Evolutionary conservation across 1,140 invertebrate species (phyloP).

Genomic region (Trachymyrmex septentrionalis): DNA sequence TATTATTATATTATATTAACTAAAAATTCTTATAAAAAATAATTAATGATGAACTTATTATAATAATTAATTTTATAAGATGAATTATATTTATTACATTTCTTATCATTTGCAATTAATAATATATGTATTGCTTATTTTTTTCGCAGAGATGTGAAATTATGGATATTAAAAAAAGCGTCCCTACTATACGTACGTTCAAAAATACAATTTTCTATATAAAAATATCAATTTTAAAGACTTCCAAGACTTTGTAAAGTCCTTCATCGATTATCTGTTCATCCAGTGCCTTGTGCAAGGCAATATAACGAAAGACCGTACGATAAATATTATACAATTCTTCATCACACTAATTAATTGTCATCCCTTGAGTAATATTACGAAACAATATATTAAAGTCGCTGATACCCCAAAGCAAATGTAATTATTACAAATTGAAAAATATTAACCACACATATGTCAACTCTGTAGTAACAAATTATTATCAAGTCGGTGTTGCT

Average conservation of each 20-base stretch:
- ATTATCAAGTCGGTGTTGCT: conserved; percentile 93
- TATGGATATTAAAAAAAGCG: conserved; percentile 89
- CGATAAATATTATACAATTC: conserved; percentile 86
- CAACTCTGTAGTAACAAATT: conserved; percentile 95
- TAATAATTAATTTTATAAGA: conserved; percentile 3
- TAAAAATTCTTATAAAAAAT: no score
- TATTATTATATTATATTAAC: no score
- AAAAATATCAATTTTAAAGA: conserved; percentile 87
- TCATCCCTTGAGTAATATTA: conserved; percentile 70
- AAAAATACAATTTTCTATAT: conserved; percentile 89
- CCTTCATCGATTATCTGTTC: conserved; percentile 89
- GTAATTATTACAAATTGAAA: conserved; percentile 88
- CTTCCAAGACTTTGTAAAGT: conserved; percentile 87
- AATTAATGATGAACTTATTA: no score
- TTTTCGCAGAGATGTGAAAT: conserved; percentile 88
- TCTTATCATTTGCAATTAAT: background rate
- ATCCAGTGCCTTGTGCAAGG: no score
- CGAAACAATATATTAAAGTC: conserved; percentile 84
- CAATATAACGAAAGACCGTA: no score
- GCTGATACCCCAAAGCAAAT: conserved; percentile 89
- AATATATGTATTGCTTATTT: background rate
- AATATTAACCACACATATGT: conserved; percentile 92
- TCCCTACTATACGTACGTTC: conserved; percentile 89
- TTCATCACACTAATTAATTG: conserved; percentile 77
- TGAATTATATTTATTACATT: conserved; percentile 6